Evolutionary conservation across 1,140 invertebrate species (phyloP), one percentile per base, ranked within the genome.

Genomic region (Drosophila pseudoobscura): DNA sequence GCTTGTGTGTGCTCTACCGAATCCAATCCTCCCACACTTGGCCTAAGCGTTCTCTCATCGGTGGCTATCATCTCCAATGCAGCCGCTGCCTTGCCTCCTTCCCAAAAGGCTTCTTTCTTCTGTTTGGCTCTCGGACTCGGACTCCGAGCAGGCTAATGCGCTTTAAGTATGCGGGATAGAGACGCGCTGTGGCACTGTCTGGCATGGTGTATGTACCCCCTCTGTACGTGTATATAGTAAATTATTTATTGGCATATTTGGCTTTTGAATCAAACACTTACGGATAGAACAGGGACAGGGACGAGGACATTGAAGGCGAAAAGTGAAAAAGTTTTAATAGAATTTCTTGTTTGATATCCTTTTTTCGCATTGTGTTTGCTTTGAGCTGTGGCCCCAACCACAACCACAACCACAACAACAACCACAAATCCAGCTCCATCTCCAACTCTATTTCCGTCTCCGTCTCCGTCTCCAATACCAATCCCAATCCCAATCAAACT

Each of bases 191-290:
- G 43, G 41, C 47, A 31, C 47, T 46, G 46, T 43, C 35, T 22
- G 26, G 35, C 53, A 35, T 3, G 8, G 8, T 35, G 31, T 35
- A 2, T 11, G 31, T 35, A 49, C 22, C n/a, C 24, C 2, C 13
- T 17, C 17, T 43, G n/a, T 51, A 51, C 20, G 47, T 50, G 53
- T 50, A 31, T 39, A 39, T 39, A 74, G 70, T 80, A 85, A 80
- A 87, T 87, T 87, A 85, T 85, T 87, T 85, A 87, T 85, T 87
- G 82, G 82, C 61, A 82, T 87, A 80, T 82, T 87, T 74, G 74
- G 64, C 69, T 87, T 75, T 80, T 69, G 56, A 80, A 85, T 77
- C 60, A 69, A 74, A 69, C 65, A 69, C 50, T 56, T 64, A 41
- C 58, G 44, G 15, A 20, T 52, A 56, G 49, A 74, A 49, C 47